A percentile compares a stretch with the other conserved stretches of the same genome.
phyloP scores from a whole-genome alignment of 2,888 invertebrate species.

The Copidosoma aretas region DNA sequence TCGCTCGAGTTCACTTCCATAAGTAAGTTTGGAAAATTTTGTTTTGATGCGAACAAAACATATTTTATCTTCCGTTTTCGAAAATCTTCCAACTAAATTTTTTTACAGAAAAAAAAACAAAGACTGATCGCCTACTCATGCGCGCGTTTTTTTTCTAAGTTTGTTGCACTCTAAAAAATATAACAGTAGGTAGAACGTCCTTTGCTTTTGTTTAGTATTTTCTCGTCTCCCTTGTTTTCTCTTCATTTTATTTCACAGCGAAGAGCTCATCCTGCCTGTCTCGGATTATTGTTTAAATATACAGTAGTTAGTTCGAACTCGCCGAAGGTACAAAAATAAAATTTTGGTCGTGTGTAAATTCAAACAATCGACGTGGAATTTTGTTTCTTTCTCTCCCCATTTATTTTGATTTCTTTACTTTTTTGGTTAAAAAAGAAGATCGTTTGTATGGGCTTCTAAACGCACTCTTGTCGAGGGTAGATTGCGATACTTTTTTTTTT shows the following conservation, averaged over 20 bases:
- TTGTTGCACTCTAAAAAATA: conserved; percentile 21
- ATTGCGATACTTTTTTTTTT: conserved; percentile 23
- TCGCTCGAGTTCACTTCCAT: too few relatives aligned
- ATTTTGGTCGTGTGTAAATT: conserved; percentile 34
- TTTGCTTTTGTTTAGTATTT: conserved; percentile 1
- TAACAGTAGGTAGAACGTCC: conserved; percentile 30
- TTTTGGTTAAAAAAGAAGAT: too few relatives aligned
- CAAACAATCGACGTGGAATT: conserved; percentile 35
- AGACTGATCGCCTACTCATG: too few relatives aligned
- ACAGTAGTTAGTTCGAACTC: conserved; percentile 37
- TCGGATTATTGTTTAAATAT: conserved; percentile 27
- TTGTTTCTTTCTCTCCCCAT: not conserved
- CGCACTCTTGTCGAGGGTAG: not conserved
- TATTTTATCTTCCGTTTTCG: too few relatives aligned
- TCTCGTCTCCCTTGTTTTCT: conserved; percentile 1
- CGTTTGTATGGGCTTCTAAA: too few relatives aligned
- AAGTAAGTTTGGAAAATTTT: too few relatives aligned
- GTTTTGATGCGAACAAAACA: too few relatives aligned
- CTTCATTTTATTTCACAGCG: not conserved
- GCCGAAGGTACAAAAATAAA: conserved; percentile 46
- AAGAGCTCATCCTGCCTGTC: conserved; percentile 16
- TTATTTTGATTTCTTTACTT: too few relatives aligned
- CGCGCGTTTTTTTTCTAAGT: too few relatives aligned
- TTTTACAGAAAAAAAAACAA: too few relatives aligned
- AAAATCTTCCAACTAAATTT: too few relatives aligned